Percentiles rank a stretch among this genome's conserved stretches.
Evolutionary conservation across 2,113 vertebrate species (phyloP).

Genomic region (Enhydra lutris): DNA sequence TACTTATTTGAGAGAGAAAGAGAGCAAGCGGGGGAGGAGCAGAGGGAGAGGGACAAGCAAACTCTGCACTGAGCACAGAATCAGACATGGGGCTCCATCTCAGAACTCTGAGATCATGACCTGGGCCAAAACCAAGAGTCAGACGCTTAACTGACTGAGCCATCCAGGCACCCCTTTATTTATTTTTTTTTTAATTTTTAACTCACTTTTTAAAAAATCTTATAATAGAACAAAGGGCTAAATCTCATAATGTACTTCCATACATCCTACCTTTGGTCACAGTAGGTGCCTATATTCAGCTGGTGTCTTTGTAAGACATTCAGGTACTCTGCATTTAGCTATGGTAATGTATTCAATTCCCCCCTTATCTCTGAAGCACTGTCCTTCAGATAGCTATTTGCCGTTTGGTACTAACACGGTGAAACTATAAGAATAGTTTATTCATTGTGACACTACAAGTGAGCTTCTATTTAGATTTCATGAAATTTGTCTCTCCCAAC

Average conservation of each 20-base stretch:
- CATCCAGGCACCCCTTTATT: not conserved
- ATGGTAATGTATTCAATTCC: conserved; percentile 18
- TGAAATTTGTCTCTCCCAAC: not conserved
- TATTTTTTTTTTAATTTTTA: conserved; percentile 23
- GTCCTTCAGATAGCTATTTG: not conserved
- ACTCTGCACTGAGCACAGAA: not conserved
- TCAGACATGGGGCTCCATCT: not conserved
- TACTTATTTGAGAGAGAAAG: not conserved
- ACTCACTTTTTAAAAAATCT: conserved; percentile 72
- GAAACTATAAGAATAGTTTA: not conserved
- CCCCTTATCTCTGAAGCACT: not conserved
- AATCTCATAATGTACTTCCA: conserved; percentile 72
- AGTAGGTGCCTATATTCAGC: conserved; percentile 57
- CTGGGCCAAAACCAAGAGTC: not conserved
- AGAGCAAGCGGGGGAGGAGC: not conserved
- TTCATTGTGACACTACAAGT: not conserved
- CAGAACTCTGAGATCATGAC: not conserved
- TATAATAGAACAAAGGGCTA: conserved; percentile 68
- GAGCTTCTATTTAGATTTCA: not conserved
- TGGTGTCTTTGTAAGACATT: conserved; percentile 34
- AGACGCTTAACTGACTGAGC: not conserved
- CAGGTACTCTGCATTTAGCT: conserved; percentile 20
- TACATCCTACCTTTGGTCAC: conserved; percentile 61
- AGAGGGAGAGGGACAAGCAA: not conserved
- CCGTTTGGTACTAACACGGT: not conserved